Evolutionary conservation across 1,140 invertebrate species (phyloP).

Genomic region (Metaphire vulgaris): DNA sequence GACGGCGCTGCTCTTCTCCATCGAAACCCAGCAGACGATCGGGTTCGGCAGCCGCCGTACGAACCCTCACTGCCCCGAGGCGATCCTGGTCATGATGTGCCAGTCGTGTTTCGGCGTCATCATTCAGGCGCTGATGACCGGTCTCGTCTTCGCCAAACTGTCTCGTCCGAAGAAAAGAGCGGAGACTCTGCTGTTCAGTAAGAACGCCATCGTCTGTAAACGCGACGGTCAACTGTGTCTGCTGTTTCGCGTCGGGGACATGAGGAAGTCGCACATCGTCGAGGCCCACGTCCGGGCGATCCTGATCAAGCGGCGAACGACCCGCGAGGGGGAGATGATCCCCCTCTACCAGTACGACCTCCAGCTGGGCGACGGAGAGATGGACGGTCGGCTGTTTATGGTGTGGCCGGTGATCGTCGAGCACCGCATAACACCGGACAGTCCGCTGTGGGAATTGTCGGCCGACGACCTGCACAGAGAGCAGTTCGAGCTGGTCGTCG

Average conservation of each 20-base stretch:
- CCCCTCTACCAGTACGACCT: constrained; percentile 28
- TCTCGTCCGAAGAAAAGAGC: constrained; percentile 84
- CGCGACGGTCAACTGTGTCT: constrained; percentile 72
- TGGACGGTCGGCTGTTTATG: constrained; percentile 19
- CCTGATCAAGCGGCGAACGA: constrained; percentile 18
- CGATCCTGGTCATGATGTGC: constrained; percentile 92
- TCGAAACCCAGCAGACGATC: constrained; percentile 56
- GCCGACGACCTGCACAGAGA: constrained; percentile 15
- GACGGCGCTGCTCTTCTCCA: constrained; percentile 53
- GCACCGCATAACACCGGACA: constrained; percentile 25
- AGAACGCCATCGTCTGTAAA: no score
- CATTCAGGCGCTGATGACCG: constrained; percentile 63
- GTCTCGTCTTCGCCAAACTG: constrained; percentile 31
- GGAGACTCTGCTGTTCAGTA: no score
- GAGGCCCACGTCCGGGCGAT: constrained; percentile 23
- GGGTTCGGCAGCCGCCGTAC: constrained; percentile 64
- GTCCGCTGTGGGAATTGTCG: constrained; percentile 26
- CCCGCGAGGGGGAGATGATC: constrained; percentile 23
- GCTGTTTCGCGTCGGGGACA: constrained; percentile 24
- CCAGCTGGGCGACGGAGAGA: constrained; percentile 7
- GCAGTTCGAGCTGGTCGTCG: constrained; percentile 45
- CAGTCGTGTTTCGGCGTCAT: no score
- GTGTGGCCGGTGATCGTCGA: constrained; percentile 29
- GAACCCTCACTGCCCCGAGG: constrained; percentile 90
- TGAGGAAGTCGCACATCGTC: constrained; percentile 25